A percentile compares a stretch with the other conserved stretches of the same genome.
phyloP scores from a whole-genome alignment of 2,113 vertebrate genomes.

The Xerus inauris region DNA sequence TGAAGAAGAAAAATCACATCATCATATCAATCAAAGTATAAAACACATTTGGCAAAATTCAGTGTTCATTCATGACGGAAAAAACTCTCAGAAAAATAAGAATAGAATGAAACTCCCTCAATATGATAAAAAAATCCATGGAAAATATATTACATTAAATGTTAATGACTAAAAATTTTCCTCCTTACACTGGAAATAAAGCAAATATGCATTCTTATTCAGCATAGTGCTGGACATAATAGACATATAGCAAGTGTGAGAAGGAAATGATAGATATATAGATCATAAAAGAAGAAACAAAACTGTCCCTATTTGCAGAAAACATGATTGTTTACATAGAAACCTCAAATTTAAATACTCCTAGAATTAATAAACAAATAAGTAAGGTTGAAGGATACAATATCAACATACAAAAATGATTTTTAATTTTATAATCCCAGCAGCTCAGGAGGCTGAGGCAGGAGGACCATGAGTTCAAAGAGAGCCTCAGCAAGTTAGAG shows the following conservation, averaged over 20 bases:
- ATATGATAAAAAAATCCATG: neutral
- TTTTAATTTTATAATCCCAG: too few species aligned
- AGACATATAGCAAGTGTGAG: neutral
- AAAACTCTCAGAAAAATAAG: neutral
- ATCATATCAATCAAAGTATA: neutral
- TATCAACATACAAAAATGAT: neutral
- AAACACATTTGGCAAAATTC: too few species aligned
- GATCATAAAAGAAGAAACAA: neutral
- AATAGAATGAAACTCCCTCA: neutral
- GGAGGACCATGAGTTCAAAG: too few species aligned
- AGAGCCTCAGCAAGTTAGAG: too few species aligned
- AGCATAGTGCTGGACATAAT: neutral
- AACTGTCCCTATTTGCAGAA: neutral
- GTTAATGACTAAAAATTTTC: neutral
- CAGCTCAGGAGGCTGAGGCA: too few species aligned
- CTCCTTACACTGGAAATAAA: neutral
- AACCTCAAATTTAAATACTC: neutral
- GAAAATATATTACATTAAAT: constrained; percentile 1
- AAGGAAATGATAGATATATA: too few species aligned
- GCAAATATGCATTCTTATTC: neutral
- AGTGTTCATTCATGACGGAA: neutral
- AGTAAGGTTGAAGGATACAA: neutral
- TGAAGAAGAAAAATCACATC: neutral
- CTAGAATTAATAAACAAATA: neutral
- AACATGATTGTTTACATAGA: neutral